Conservation (phyloP, 2,888 invertebrate species). For the Drosophila peninsularis region DNA sequence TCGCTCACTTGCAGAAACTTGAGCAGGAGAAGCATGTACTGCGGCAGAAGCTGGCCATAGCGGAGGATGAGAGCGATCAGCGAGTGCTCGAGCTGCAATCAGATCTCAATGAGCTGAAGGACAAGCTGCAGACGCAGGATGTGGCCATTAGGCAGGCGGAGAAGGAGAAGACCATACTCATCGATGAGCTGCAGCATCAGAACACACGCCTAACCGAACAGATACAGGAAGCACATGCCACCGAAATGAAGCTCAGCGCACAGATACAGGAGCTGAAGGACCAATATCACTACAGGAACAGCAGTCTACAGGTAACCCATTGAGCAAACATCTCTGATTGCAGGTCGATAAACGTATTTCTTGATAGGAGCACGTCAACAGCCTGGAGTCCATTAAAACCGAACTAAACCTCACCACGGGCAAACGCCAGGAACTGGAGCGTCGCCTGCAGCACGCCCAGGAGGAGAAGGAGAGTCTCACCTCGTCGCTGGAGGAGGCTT, state of each 20-base stretch:
- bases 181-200: slow-evolving; percentile 94
- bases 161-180: slow-evolving; percentile 92
- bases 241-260: slow-evolving; percentile 91
- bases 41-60: slow-evolving; percentile 92
- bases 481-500: slow-evolving; percentile 94
- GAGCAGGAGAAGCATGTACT: slow-evolving; percentile 97
- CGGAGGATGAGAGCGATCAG: slow-evolving; percentile 95
- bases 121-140: slow-evolving; percentile 89
- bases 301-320: slow-evolving; percentile 88
- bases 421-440: slow-evolving; percentile 93
- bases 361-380: slow-evolving; percentile 93
- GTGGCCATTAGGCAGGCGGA: slow-evolving; percentile 86
- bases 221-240: slow-evolving; percentile 92
- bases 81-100: slow-evolving; percentile 94
- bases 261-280: slow-evolving; percentile 93
- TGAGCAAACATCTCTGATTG: not conserved
- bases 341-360: not conserved
- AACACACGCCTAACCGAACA: slow-evolving; percentile 94
- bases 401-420: slow-evolving; percentile 94
- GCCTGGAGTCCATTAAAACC: slow-evolving; percentile 93
- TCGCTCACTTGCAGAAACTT: slow-evolving; percentile 88
- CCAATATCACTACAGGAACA: slow-evolving; percentile 92
- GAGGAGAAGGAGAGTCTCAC: slow-evolving; percentile 92
- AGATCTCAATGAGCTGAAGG: slow-evolving; percentile 92
- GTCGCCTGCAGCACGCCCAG: slow-evolving; percentile 90